phyloP scores from a whole-genome alignment of 2,888 invertebrate genomes.

The Eretmocerus hayati region DNA sequence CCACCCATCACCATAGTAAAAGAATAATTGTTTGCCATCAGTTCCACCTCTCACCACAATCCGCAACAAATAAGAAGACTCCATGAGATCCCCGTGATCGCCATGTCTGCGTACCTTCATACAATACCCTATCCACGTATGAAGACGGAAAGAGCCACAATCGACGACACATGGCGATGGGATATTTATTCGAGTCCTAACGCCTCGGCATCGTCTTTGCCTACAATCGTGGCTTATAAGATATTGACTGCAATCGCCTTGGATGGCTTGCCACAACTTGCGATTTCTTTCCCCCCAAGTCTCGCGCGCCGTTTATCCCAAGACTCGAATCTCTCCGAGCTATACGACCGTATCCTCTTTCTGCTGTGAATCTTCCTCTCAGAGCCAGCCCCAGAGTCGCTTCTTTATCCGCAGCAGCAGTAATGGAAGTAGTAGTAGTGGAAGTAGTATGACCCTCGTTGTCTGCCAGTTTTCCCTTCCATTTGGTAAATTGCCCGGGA shows the following conservation, averaged over 20 bases:
- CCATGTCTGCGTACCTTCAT: too few species aligned
- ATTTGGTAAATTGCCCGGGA: slow-evolving; percentile 19
- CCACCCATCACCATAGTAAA: too few species aligned
- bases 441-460: too few species aligned
- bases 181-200: slow-evolving; percentile 17
- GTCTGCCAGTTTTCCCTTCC: slow-evolving; percentile 19
- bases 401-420: not conserved
- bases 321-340: too few species aligned
- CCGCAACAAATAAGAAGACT: slow-evolving; percentile 9
- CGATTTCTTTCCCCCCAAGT: not conserved
- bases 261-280: not conserved
- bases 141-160: not conserved
- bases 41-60: too few species aligned
- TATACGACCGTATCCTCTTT: not conserved
- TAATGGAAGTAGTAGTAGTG: too few species aligned
- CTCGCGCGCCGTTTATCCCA: slow-evolving; percentile 2
- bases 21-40: too few species aligned
- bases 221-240: slow-evolving; percentile 1
- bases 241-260: slow-evolving; percentile 4
- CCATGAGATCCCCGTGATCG: slow-evolving; percentile 16
- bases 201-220: slow-evolving; percentile 7
- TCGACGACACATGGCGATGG: slow-evolving; percentile 3
- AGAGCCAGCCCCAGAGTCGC: not conserved
- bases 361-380: not conserved
- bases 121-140: slow-evolving; percentile 12